phyloP scores from a whole-genome alignment of 2,888 invertebrate genomes.

The Chrysolina haemoptera region DNA sequence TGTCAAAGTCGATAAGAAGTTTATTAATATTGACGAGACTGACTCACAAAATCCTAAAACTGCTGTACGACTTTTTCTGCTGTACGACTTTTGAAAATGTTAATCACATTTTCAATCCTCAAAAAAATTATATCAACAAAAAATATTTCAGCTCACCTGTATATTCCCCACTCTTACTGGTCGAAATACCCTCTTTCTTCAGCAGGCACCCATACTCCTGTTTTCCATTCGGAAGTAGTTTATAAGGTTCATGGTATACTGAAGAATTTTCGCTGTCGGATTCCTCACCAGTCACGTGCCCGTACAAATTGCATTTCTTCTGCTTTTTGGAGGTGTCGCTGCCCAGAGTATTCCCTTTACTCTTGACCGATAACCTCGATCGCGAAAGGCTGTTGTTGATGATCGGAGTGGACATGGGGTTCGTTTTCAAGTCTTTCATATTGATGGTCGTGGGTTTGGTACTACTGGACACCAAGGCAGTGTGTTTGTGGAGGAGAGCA shows the following conservation, averaged over 20 bases:
- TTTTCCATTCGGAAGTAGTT: constrained; percentile 70
- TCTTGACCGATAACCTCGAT: constrained; percentile 71
- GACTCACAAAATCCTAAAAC: too few species aligned
- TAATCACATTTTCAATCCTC: too few species aligned
- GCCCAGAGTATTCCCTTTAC: constrained; percentile 64
- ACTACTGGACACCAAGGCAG: constrained; percentile 73
- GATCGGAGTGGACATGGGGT: constrained; percentile 72
- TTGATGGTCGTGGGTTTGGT: constrained; percentile 73
- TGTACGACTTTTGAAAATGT: too few species aligned
- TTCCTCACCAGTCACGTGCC: constrained; percentile 71
- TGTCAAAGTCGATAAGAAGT: too few species aligned
- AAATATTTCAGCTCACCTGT: constrained; percentile 65
- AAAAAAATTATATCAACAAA: too few species aligned
- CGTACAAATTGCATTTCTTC: constrained; percentile 69
- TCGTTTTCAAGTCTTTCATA: constrained; percentile 74
- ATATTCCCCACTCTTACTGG: constrained; percentile 73
- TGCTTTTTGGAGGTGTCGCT: constrained; percentile 64
- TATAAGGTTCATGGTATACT: constrained; percentile 74
- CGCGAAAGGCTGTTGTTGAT: constrained; percentile 73
- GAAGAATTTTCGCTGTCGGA: constrained; percentile 74
- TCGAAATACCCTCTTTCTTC: constrained; percentile 70
- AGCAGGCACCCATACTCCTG: constrained; percentile 72
- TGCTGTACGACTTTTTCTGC: too few species aligned
- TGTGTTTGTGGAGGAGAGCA: constrained; percentile 76
- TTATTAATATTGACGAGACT: too few species aligned